Evolutionary conservation across 2,888 invertebrate genomes (phyloP), one percentile per base, ranked within the genome.

Genomic region (Athalia circularis): DNA sequence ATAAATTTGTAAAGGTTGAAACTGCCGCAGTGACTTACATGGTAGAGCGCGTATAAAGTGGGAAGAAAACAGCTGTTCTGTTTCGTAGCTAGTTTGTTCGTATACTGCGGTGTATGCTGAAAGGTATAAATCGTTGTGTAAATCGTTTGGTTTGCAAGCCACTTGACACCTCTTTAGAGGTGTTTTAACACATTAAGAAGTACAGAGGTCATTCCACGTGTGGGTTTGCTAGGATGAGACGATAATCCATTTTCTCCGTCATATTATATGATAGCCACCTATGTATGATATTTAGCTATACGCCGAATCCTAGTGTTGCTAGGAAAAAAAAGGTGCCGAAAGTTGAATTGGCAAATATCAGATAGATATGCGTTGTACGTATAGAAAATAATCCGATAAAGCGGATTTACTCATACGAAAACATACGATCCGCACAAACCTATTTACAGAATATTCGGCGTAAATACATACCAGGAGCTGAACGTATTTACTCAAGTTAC

Each of bases 151-250:
- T 72, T 72, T 72, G 59, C 13, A 57, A 59, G 57, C 57, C 45
- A 72, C 59, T 72, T 72, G 13, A 72, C 59, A 59, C 15, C 57
- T 72, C 59, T 72, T 72, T 72, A 47, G 45, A 45, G 47, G 72
- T 59, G 47, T 72, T 47, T 59, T 47, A 72, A 72, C 72, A 59
- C 59, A 59, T 72, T 72, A 59, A 59, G 59, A 57, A 59, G 72
- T n/a, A 72, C 72, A 59, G 72, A 72, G 72, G 72, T 72, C 72
- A 72, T n/a, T 54, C n/a, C n/a, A n/a, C n/a, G 11, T n/a, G 54
- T 54, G n/a, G n/a, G 29, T 29, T 29, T 29, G 29, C 15, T 47
- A 9, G 45, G 47, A n/a, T 15, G 8, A 72, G 59, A 8, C 59
- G 72, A 72, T 72, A 59, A 59, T 72, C 59, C 72, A 13, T 72